Evolutionary conservation across 92 coral and sea anemone genomes (phyloP), one percentile per base, ranked within the genome.

Genomic region (Heteractis magnifica): DNA sequence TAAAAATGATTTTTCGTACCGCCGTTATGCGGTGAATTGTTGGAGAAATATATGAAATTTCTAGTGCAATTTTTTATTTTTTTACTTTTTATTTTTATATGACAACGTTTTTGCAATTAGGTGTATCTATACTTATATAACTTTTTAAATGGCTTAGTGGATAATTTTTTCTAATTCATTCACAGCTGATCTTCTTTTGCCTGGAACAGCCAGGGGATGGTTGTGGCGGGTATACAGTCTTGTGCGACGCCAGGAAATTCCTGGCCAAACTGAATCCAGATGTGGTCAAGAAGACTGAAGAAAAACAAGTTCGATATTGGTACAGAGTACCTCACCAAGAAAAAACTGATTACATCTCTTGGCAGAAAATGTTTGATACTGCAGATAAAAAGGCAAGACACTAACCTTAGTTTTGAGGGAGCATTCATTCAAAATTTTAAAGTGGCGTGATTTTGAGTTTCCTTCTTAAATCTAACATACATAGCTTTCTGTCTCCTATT

Each of bases 321-420:
- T 84, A 90, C 65, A 76, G 84, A 50, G 86, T 90, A 21, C 94
- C 91, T 41, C 77, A 89, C 74, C 77, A 83, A 79, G 71, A 72
- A 49, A 76, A 82, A 41, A 83, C 89, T 56, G 81, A 78, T 9
- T 91, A 91, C 83, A 77, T 82, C 23, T 83, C 89, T 14, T 93
- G 97, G 97, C 97, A 93, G 70, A 79, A 87, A 70, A 77, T 84
- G 12, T 93, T 90, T 77, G 82, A 60, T 52, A 93, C 94, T 7
- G 77, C 87, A 20, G 94, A 93, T 49, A 78, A 84, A 59, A 81
- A 84, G 91, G 94, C 88, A 18, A 56, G 81, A 0, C 65, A 50
- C 44, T 34, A 34, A 34, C 44, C 44, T 34, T 34, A 34, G 44
- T 34, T 34, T 34, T 34, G 44, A 34, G 44, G 44, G 1, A 34